Evolutionary conservation across 2,113 vertebrate genomes (phyloP), one percentile per base, ranked within the genome.

Genomic region (Vulpes ferrilata): DNA sequence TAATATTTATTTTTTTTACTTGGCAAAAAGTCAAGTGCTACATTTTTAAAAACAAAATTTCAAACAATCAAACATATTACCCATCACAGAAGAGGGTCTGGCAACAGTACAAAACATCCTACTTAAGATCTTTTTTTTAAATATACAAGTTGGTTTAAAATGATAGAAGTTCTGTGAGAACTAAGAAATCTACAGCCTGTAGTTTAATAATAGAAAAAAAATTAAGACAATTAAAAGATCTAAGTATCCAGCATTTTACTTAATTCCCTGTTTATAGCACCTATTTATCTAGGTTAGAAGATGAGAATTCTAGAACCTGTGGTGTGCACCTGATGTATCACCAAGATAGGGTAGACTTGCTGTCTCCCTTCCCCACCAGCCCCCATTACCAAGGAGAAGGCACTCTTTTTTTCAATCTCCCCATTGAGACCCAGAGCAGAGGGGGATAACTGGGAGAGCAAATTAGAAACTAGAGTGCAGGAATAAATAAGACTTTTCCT

Each of bases 231-330:
- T 92, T 97, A 95, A 98, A 97, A 98, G 92, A 96, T 94, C 96
- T 94, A 89, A 97, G 97, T 96, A 97, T 98, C 97, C 97, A 98
- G 98, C 96, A 98, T 96, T 98, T 97, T 98, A 94, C 96, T 96
- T 97, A 97, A 96, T 98, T 98, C 95, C 92, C 95, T 93, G 73
- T 98, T 95, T 76, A 98, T 98, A 98, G 97, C 97, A 98, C 98
- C 97, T 97, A 97, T 97, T 97, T 98, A 78, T 98, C 97, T 97
- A 98, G 88, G 95, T 97, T 98, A 97, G 27, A 97, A 90, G 96
- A 83, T 83, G 78, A 93, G 84, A 92, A 84, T 95, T 97, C 86
- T 90, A 94, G 80, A 97, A 90, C 55, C 83, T 94, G 80, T 90
- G 91, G n/a, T 86, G 11, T 88, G 38, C 65, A 86, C n/a, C 57